Evolutionary conservation across 35 echinoderm and acorn worm species (phyloP).

Genomic region (Hemicentrotus pulcherrimus): DNA sequence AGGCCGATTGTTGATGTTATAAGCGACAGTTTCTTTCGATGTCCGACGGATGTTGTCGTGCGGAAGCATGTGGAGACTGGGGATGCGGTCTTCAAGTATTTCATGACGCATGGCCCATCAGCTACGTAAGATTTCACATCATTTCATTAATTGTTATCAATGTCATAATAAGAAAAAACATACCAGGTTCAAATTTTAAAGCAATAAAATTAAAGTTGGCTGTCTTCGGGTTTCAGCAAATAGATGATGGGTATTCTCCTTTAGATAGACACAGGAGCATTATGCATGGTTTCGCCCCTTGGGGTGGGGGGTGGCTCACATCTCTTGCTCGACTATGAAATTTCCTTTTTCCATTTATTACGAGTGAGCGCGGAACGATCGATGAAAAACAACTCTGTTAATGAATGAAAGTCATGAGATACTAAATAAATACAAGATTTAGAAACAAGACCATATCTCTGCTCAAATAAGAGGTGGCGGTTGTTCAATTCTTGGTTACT

Average conservation of each 20-base stretch:
- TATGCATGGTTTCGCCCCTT: no score
- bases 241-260: neutral
- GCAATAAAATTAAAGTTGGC: neutral
- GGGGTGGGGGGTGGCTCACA: no score
- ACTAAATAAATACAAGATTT: no score
- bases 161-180: neutral
- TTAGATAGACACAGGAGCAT: no score
- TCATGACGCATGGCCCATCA: constrained; percentile 76
- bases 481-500: no score
- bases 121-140: neutral
- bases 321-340: no score
- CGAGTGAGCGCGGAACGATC: no score
- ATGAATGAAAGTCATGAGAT: no score
- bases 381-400: no score
- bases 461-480: no score
- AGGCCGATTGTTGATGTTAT: constrained; percentile 49
- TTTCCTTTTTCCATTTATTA: no score
- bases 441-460: no score
- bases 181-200: neutral
- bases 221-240: neutral
- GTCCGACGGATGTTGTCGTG: constrained; percentile 66
- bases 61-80: constrained; percentile 51
- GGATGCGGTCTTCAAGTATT: constrained; percentile 61
- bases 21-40: constrained; percentile 69
- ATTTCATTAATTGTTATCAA: neutral